These are phyloP conservation scores for Galleria mellonella DNA, from an alignment of 1,140 invertebrate genomes.

Conservation along the genomic window DNA sequence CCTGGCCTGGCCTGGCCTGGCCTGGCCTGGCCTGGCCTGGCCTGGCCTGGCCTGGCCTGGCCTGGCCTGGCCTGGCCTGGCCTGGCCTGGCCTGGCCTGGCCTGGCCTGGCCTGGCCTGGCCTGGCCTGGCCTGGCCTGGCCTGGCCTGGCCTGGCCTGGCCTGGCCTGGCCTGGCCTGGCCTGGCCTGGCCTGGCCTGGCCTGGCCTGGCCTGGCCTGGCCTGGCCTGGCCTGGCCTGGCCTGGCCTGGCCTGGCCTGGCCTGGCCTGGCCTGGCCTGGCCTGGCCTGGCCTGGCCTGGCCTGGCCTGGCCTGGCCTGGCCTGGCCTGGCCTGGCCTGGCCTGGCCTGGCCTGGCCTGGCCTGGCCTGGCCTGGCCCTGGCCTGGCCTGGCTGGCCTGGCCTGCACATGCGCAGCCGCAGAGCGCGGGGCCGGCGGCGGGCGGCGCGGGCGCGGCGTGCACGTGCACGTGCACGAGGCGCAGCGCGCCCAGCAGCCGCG, in stretches of 20 bases:
- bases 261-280: slow-evolving; percentile 16
- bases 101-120: slow-evolving; percentile 18
- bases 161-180: slow-evolving; percentile 8
- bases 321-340: slow-evolving; percentile 15
- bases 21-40: slow-evolving; percentile 17
- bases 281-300: slow-evolving; percentile 16
- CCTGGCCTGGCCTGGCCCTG: too few relatives aligned
- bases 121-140: slow-evolving; percentile 26
- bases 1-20: slow-evolving; percentile 12
- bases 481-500: slow-evolving; percentile 22
- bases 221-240: slow-evolving; percentile 15
- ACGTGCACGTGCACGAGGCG: slow-evolving; percentile 32
- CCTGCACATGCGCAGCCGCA: slow-evolving; percentile 7
- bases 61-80: slow-evolving; percentile 19
- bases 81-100: slow-evolving; percentile 15
- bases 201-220: slow-evolving; percentile 17
- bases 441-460: slow-evolving; percentile 2
- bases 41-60: slow-evolving; percentile 11
- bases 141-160: slow-evolving; percentile 23
- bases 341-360: neutral
- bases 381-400: too few relatives aligned
- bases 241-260: slow-evolving; percentile 12
- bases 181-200: slow-evolving; percentile 22
- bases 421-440: slow-evolving; percentile 5
- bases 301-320: slow-evolving; percentile 11